Evolutionary conservation across 2,797 vertebrate genomes (phyloP).

Genomic region (Sebastes diploproa): DNA sequence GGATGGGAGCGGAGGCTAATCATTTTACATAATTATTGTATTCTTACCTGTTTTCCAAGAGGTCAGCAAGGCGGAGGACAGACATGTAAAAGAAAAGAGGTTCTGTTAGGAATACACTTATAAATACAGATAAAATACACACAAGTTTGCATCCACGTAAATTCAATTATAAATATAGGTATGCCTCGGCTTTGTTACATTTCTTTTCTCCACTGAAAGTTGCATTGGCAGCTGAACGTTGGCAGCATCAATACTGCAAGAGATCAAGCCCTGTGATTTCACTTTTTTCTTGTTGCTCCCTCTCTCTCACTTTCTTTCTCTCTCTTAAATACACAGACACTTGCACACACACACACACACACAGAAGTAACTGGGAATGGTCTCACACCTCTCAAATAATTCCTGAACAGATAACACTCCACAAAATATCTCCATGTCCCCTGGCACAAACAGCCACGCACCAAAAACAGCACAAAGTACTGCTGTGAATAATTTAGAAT

Average conservation of each 20-base stretch:
- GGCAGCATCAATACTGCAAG: conserved; percentile 27
- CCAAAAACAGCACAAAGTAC: conserved; percentile 60
- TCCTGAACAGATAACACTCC: conserved; percentile 32
- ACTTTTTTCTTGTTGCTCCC: conserved; percentile 9
- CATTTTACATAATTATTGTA: neutral
- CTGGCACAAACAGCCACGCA: conserved; percentile 49
- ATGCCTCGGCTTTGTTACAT: neutral
- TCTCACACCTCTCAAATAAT: conserved; percentile 47
- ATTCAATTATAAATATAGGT: conserved; percentile 2
- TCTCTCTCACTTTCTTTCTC: neutral
- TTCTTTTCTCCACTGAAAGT: conserved; percentile 26
- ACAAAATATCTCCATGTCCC: conserved; percentile 54
- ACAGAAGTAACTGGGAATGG: conserved; percentile 5
- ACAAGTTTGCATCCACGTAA: neutral
- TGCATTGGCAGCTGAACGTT: conserved; percentile 29
- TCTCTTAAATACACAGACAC: conserved; percentile 2
- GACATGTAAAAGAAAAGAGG: conserved; percentile 58
- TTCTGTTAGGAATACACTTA: conserved; percentile 27
- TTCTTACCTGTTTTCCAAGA: conserved; percentile 73
- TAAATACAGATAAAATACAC: neutral
- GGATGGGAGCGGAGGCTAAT: neutral
- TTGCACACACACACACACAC: neutral
- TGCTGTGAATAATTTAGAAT: conserved; percentile 73
- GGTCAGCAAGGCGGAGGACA: neutral
- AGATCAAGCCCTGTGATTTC: conserved; percentile 42